phyloP scores from a whole-genome alignment of 2,888 invertebrate genomes.

The Agrypnus murinus region DNA sequence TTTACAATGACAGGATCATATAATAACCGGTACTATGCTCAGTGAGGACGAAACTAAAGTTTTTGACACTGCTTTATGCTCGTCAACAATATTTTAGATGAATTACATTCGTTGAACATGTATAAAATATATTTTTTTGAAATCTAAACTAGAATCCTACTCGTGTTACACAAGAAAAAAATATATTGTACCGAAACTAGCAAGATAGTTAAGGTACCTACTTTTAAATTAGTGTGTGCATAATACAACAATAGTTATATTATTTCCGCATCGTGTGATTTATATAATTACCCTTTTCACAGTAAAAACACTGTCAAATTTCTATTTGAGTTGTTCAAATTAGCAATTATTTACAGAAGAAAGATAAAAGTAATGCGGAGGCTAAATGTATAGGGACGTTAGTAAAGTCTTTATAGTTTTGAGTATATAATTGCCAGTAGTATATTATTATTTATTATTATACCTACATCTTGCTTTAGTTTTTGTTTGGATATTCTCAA shows the following conservation, averaged over 20 bases:
- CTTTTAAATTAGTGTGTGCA: slow-evolving; percentile 35
- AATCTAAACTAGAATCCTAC: too few species aligned
- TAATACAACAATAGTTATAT: slow-evolving; percentile 12
- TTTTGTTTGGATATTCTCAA: too few species aligned
- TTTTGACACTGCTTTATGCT: slow-evolving; percentile 50
- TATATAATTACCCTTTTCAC: slow-evolving; percentile 25
- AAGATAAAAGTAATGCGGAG: too few species aligned
- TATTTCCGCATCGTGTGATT: slow-evolving; percentile 34
- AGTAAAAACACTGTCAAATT: slow-evolving; percentile 15
- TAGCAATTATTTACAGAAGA: slow-evolving; percentile 19
- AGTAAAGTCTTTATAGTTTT: too few species aligned
- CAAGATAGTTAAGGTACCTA: neutral
- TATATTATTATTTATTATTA: too few species aligned
- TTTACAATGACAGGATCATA: slow-evolving; percentile 41
- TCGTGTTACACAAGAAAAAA: too few species aligned
- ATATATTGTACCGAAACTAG: too few species aligned
- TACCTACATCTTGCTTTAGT: too few species aligned
- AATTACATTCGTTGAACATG: slow-evolving; percentile 20
- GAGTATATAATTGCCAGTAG: too few species aligned
- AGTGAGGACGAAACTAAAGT: slow-evolving; percentile 53
- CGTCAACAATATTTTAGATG: slow-evolving; percentile 27
- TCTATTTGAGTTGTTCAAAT: slow-evolving; percentile 15
- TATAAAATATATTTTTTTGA: slow-evolving; percentile 6
- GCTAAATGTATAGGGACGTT: too few species aligned
- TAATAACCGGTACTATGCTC: slow-evolving; percentile 57